Evolutionary conservation across 1,140 invertebrate species (phyloP), one percentile per base, ranked within the genome.

Genomic region (Caerostris extrusa): DNA sequence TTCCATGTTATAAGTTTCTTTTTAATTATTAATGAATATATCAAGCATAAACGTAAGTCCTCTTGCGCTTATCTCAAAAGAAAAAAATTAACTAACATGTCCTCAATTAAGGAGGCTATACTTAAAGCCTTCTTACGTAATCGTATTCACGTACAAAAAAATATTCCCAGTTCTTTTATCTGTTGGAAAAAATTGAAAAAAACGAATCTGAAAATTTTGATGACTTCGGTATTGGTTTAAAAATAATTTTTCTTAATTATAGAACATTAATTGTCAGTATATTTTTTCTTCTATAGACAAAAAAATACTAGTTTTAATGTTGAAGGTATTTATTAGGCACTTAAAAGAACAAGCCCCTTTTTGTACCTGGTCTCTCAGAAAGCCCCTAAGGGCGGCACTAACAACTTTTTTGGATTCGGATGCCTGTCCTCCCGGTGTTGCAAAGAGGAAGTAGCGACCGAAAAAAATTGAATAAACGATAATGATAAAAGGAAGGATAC

Each of bases 401-500:
- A 81, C 71, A 81, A 81, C 1, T 81, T 81, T 81, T 81, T 5
- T 8, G 71, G 71, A 50, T 19, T n/a, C 71, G 6, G 3, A 81
- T 81, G 71, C 1, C 50, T 34, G 61, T 64, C 61, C 3, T 34
- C n/a, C n/a, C 34, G 34, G 34, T 81, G 12, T 81, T 19, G 50
- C 50, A 81, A 81, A 34, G 12, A 10, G 64, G 7, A 67, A 67
- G 64, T 4, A 67, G 7, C n/a, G 3, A 67, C 34, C 34, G 6
- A 64, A 67, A 67, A 67, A 67, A 67, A 67, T 19, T 3, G 50
- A 50, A 81, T 81, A 81, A 81, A 81, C 5, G n/a, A 19, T 81
- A 81, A 81, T 81, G 71, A 81, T 8, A 81, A 81, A 81, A 81
- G 71, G 71, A 81, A 81, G 50, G 71, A 81, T 81, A 81, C 71